Evolutionary conservation across 1,140 invertebrate species (phyloP), one percentile per base, ranked within the genome.

Genomic region (Andricus grossulariae): DNA sequence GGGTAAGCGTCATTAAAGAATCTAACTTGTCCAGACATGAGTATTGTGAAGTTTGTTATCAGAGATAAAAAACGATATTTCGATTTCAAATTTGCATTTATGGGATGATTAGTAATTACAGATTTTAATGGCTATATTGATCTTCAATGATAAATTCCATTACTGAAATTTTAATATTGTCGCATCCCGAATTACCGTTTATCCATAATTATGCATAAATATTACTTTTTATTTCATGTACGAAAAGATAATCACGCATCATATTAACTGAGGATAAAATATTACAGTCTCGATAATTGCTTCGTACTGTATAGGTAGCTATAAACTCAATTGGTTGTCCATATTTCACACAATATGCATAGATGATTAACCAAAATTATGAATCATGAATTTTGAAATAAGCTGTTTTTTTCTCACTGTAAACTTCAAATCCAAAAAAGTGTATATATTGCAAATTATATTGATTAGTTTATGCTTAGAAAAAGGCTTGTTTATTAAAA

Each of bases 171-270:
- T 54, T 54, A 18, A 55, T 15, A 15, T 5, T 25, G 32, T 60
- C 13, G 55, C 32, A 25, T 15, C 55, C 32, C 19, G 19, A 11
- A 66, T 66, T 25, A 25, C 8, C 21, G 39, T 16, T 66, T 66
- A 39, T 16, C 11, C 25, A 66, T 66, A 32, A 66, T 66, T 21
- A 12, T 25, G 21, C 25, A 66, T 66, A 66, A 66, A 66, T 66
- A 25, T 66, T 15, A 66, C 3, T 32, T 66, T 57, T 66, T 21
- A 16, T 66, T 66, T 25, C 12, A 21, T 32, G 39, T 66, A 39
- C 12, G 13, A 6, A 25, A 39, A 66, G 39, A 25, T 66, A 66
- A 16, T 66, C 25, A 60, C 15, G 57, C 39, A 66, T 15, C 32
- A 21, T 6, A 66, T 66, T 32, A 32, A 32, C 25, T 66, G 21